Base-by-base conservation (phyloP, 2,888 invertebrate genomes). In the Eupithecia tripunctaria region DNA sequence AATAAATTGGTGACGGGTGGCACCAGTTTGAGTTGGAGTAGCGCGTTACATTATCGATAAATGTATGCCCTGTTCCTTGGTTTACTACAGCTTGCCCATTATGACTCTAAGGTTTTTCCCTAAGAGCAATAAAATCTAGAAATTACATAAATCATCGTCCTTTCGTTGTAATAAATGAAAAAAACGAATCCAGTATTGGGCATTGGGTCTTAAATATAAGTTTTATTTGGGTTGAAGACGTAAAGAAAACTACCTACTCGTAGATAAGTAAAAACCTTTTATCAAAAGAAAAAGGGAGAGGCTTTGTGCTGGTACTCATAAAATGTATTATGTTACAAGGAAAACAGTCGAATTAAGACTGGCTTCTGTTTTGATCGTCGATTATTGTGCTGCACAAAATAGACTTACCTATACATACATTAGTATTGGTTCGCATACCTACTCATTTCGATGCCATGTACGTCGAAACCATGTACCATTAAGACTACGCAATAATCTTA, bases 71-170 rank as follows among this genome's bases (percentile, higher is more conserved):
- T 27, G 14, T 2, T 27, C 25, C 15, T 10, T 27, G 18, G 15
- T 27, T 27, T 15, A 59, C 59, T 27, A 21, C 43, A 38, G 29
- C 29, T 68, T 47, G 41, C 15, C 38, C 36, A 32, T 18, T 41
- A 12, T 88, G 81, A 81, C 79, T 84, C 78, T 79, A 80, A 85
- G 82, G 79, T 85, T 86, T 81, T 79, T 81, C 82, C 83, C 83
- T 87, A 51, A 83, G 73, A 84, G 88, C 89, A 92, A 91, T 93
- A 92, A 91, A 91, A 91, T 83, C 88, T 88, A 86, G 87, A 84
- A 87, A 89, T 91, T 90, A 89, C 89, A 91, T 92, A 92, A 93
- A 93, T 92, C 92, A 92, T 92, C 86, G 85, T 86, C 86, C 88
- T 89, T 82, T 83, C 84, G 21, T 82, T 80, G 87, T 88, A 88